Evolutionary conservation across 37 sponge, comb jelly and placozoan genomes (phyloP).

Genomic region (Geodia barretti): DNA sequence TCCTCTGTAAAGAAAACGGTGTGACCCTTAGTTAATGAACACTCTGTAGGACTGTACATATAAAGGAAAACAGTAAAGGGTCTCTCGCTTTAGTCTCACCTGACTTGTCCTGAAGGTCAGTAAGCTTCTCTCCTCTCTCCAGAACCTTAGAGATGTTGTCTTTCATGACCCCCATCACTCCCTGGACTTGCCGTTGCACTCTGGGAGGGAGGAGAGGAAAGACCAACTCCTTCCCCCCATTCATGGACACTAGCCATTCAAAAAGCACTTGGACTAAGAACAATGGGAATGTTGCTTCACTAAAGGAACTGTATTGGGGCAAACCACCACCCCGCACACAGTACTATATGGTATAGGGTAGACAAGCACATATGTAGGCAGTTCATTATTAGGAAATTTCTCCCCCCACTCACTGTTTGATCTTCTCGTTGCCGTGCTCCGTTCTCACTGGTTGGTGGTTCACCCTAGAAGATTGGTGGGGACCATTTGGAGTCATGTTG

Average conservation of each 20-base stretch:
- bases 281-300: too few species aligned
- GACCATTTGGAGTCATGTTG: slow-evolving; percentile 33
- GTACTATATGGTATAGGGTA: too few species aligned
- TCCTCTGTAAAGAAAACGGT: slow-evolving; percentile 27
- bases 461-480: slow-evolving; percentile 9
- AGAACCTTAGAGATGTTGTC: slow-evolving; percentile 71
- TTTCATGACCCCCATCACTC: slow-evolving; percentile 74
- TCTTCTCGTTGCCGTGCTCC: not conserved
- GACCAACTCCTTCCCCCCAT: not conserved
- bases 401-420: slow-evolving; percentile 45
- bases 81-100: slow-evolving; percentile 11
- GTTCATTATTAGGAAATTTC: too few species aligned
- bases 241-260: not conserved
- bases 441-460: not conserved
- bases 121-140: slow-evolving; percentile 75
- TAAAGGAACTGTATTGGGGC: too few species aligned
- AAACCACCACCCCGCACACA: too few species aligned
- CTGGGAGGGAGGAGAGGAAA: slow-evolving; percentile 8
- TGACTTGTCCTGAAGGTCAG: slow-evolving; percentile 73
- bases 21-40: not conserved
- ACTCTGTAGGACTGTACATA: not conserved
- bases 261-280: not conserved
- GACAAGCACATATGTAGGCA: too few species aligned
- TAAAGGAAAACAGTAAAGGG: not conserved
- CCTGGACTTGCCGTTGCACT: slow-evolving; percentile 70